Base-by-base conservation (phyloP, 2,113 vertebrate species). In the Aramus guarauna region DNA sequence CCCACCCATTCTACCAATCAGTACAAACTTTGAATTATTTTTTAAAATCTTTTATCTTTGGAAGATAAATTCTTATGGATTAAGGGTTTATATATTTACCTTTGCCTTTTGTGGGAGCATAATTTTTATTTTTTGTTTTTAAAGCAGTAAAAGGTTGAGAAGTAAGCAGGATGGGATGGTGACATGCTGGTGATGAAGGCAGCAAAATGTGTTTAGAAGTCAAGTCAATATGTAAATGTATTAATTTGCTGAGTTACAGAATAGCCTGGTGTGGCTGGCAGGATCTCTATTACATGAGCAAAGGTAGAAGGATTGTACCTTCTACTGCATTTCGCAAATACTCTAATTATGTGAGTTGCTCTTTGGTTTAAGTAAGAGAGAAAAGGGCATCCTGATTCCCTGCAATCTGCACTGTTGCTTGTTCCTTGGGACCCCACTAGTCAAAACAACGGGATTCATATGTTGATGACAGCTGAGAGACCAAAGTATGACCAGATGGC, bases 381-480 rank as follows among this genome's bases (percentile, higher is more conserved):
- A 95, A 96, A 96, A 92, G 94, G 92, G 82, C 92, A 85, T 96
- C 73, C 77, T 85, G 52, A 82, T 92, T 95, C 94, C 85, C 74
- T 58, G 76, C 88, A 94, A 77, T 92, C 94, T 97, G 96, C 95
- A 97, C 79, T 91, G 95, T 94, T 95, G 93, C 95, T 93, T 97
- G 91, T 96, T 96, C 75, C 85, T 96, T 95, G 94, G 92, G 95
- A 96, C 94, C 94, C 95, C 92, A 96, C 96, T 97, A 97, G 97
- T 97, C 97, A 97, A 97, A 97, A 97, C 96, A 97, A 97, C 59
- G 16, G 90, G 90, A 97, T 93, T 96, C 96, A 59, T 96, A 95
- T 97, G 96, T 80, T 97, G 94, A 71, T 5, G 60, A 96, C 97
- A 97, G 97, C 94, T 97, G 96, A 97, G 96, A 96, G 94, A 96